phyloP scores from a whole-genome alignment of 2,888 invertebrate species.

The Apeira syringaria region DNA sequence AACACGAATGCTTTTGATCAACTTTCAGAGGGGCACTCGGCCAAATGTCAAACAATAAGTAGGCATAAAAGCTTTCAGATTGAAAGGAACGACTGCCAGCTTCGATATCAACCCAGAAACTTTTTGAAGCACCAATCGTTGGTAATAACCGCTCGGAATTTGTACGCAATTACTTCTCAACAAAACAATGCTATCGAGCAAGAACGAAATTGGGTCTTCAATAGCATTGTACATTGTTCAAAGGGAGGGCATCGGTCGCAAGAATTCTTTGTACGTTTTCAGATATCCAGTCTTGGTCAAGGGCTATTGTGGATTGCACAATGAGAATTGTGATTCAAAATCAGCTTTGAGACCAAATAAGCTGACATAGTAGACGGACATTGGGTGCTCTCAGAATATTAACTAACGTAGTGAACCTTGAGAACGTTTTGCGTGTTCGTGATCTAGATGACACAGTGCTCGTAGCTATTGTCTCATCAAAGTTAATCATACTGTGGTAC shows the following conservation, averaged over 20 bases:
- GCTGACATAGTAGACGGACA: conserved; percentile 53
- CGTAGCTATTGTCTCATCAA: conserved; percentile 1
- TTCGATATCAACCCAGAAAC: conserved; percentile 16
- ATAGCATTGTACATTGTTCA: conserved; percentile 30
- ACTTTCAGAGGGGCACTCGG: not conserved
- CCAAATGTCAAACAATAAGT: not conserved
- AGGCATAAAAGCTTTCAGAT: conserved; percentile 5
- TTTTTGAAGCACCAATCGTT: conserved; percentile 19
- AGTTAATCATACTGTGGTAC: no score
- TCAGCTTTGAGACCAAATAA: conserved; percentile 64
- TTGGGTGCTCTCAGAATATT: conserved; percentile 55
- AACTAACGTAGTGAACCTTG: conserved; percentile 54
- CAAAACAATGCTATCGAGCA: conserved; percentile 27
- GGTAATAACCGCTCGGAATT: conserved; percentile 25
- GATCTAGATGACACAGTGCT: conserved; percentile 47
- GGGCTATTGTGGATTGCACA: conserved; percentile 59
- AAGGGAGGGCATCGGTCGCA: conserved; percentile 38
- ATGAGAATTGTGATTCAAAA: conserved; percentile 67
- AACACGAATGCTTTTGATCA: not conserved
- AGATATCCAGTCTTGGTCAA: conserved; percentile 35
- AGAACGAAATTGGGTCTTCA: conserved; percentile 36
- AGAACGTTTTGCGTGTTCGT: conserved; percentile 45
- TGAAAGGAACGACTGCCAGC: conserved; percentile 3
- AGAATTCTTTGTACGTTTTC: conserved; percentile 34
- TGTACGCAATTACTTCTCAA: conserved; percentile 29